phyloP scores from a whole-genome alignment of 2,113 vertebrate species.

The Chaetops frenatus region DNA sequence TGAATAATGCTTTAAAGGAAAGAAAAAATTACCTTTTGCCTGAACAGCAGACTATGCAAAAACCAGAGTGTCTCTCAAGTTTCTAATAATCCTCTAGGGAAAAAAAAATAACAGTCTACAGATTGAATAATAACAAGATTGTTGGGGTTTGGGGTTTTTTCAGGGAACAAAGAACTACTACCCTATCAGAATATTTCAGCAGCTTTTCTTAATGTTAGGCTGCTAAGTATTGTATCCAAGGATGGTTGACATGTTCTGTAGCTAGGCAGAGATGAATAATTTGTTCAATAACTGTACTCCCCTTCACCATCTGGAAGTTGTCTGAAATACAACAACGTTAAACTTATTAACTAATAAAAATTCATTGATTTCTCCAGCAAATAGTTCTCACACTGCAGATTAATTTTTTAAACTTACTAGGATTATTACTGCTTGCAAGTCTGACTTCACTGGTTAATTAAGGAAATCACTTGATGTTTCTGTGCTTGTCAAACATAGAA shows the following conservation, averaged over 20 bases:
- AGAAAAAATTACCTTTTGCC: background rate
- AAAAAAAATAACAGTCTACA: background rate
- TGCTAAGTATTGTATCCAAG: background rate
- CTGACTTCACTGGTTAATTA: background rate
- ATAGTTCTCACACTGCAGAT: background rate
- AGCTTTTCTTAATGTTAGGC: background rate
- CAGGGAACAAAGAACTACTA: background rate
- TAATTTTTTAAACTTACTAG: background rate
- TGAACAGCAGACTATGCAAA: background rate
- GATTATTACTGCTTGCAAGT: background rate
- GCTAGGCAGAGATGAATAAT: background rate
- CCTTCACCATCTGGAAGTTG: background rate
- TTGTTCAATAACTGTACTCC: background rate
- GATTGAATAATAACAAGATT: background rate
- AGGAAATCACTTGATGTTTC: background rate
- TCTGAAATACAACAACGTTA: background rate
- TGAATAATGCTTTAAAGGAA: background rate
- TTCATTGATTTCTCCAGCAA: background rate
- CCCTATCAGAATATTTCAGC: background rate
- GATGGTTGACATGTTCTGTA: background rate
- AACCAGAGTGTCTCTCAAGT: background rate
- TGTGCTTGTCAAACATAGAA: background rate
- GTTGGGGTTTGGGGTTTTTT: rapidly evolving
- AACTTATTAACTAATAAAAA: background rate
- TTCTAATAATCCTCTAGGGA: background rate